Base-by-base conservation (phyloP, 1,140 invertebrate genomes). In the Achatina immaculata region DNA sequence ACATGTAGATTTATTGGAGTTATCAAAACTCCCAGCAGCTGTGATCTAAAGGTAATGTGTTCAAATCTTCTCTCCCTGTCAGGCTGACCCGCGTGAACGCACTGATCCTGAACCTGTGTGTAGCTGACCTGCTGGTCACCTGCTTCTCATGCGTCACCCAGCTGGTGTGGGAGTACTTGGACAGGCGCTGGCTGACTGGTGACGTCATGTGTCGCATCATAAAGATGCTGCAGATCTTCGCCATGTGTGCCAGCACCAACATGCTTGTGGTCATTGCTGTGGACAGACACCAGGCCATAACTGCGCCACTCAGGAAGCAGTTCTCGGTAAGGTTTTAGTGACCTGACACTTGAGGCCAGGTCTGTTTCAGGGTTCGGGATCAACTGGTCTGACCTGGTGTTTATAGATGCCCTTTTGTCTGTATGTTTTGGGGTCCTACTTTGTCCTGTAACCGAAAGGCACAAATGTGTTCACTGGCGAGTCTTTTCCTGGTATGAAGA, bases 201-300 rank as follows among this genome's bases (percentile, higher is more conserved):
- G 88, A 89, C 62, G 80, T 88, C 45, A 84, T 89, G 83, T 92
- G 91, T 81, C 87, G 87, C 75, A 58, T 90, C 11, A 77, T 91
- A 34, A 92, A 92, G 82, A 90, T 90, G 72, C 71, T 89, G 4
- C 90, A 91, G 81, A 90, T 88, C 19, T 90, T 91, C 74, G 82
- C 90, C 73, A 88, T 92, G 71, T 89, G 90, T 75, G 85, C 88
- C 28, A 91, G 90, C 78, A 91, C 88, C 40, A 91, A 91, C 83
- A 91, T 91, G 88, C 80, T 92, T 16, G 90, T 92, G 3, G 88
- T 90, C 19, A 90, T 92, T 28, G 91, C 91, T 9, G 81, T 92
- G 28, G 92, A 92, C 82, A 82, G 92, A 2, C 90, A 91, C 80
- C 89, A 90, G 80, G 92, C 91, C 11, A 91, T 92, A 28, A 81